A percentile compares a stretch with the other conserved stretches of the same genome.
Evolutionary conservation across 2,113 vertebrate genomes (phyloP).

Genomic region (Thermophis baileyi): DNA sequence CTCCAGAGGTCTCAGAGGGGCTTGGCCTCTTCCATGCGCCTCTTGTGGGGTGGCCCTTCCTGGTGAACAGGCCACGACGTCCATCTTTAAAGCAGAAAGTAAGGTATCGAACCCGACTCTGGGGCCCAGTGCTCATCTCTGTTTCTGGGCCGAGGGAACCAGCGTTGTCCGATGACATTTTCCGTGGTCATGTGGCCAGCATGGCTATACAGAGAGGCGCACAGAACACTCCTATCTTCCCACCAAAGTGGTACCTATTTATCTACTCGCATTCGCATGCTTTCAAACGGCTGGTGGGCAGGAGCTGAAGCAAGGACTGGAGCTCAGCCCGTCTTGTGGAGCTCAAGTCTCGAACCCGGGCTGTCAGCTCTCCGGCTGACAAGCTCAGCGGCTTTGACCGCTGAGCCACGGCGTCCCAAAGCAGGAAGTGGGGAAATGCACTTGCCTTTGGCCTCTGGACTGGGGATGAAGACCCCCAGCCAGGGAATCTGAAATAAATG

Average conservation of each 20-base stretch:
- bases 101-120: no score
- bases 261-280: background rate
- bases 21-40: background rate
- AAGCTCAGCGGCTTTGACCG: background rate
- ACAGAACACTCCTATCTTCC: background rate
- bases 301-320: background rate
- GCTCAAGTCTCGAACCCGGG: background rate
- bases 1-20: background rate
- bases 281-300: background rate
- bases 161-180: no score
- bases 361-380: no score
- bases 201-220: background rate
- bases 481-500: background rate
- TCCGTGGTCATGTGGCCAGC: no score
- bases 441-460: background rate
- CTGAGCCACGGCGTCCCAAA: background rate
- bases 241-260: background rate
- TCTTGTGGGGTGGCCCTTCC: background rate
- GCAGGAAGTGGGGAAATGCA: background rate
- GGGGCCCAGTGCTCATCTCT: no score
- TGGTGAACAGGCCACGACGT: fast-evolving
- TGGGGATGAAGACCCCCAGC: background rate
- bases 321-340: background rate
- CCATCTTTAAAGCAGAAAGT: background rate
- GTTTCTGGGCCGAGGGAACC: no score